Conservation (phyloP, 2,888 invertebrate species). For the Lutraria lutraria region DNA sequence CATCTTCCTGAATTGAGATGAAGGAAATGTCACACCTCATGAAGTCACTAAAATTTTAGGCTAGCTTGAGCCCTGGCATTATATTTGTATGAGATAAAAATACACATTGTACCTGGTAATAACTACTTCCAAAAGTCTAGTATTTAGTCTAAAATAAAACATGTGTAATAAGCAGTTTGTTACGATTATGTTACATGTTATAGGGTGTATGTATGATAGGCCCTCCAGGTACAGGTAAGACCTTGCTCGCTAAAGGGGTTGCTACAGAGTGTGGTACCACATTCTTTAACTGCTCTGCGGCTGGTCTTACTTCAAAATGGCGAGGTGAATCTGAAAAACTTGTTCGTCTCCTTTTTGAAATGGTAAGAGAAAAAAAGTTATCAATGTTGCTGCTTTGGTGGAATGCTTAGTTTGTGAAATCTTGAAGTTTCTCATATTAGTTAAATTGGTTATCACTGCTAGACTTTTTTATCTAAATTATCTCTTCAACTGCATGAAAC, state of each 20-base stretch:
- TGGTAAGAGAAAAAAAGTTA: conserved; percentile 89
- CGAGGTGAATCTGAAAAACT: conserved; percentile 99
- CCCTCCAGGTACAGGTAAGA: conserved; percentile 88
- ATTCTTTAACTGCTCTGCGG: conserved; percentile 94
- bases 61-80: no score
- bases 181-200: no score
- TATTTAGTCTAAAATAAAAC: no score
- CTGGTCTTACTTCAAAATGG: conserved; percentile 98
- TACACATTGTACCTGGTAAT: no score
- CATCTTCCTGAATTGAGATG: no score
- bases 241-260: conserved; percentile 88
- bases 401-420: not conserved
- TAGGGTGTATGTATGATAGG: conserved; percentile 87
- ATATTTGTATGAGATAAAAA: no score
- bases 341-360: conserved; percentile 97
- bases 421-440: not conserved
- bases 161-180: no score
- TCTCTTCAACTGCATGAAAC: not conserved
- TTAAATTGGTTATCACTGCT: not conserved
- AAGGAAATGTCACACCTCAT: no score
- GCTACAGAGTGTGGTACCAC: conserved; percentile 88
- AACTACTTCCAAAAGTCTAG: no score
- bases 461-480: not conserved
- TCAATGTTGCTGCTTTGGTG: not conserved
- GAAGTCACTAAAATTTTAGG: no score